These are phyloP conservation scores for Chromis chromis DNA, from an alignment of 2,797 vertebrate species.

Conservation along the genomic window DNA sequence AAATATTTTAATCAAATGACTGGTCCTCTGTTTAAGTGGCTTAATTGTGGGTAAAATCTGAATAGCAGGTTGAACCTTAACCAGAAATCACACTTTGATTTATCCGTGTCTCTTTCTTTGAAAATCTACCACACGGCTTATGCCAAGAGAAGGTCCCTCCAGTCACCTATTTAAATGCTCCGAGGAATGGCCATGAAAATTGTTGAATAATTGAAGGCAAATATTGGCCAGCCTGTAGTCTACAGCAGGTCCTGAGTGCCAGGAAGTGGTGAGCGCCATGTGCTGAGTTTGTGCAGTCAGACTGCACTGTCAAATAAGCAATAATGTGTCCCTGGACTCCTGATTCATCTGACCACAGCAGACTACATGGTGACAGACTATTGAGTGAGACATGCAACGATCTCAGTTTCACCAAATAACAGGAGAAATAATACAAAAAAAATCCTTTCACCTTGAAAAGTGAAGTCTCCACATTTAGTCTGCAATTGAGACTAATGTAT, in stretches of 20 bases:
- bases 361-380: slow-evolving; percentile 87
- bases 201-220: slow-evolving; percentile 86
- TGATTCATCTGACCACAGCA: slow-evolving; percentile 86
- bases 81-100: slow-evolving; percentile 46
- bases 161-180: slow-evolving; percentile 76
- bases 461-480: slow-evolving; percentile 41
- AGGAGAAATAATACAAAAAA: slow-evolving; percentile 63
- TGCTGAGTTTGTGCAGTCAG: slow-evolving; percentile 86
- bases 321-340: slow-evolving; percentile 87
- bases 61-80: slow-evolving; percentile 25
- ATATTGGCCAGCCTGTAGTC: slow-evolving; percentile 83
- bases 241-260: slow-evolving; percentile 81
- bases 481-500: slow-evolving; percentile 73
- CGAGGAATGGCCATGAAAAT: slow-evolving; percentile 82
- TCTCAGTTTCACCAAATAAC: slow-evolving; percentile 75
- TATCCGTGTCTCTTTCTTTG: slow-evolving; percentile 42
- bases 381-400: slow-evolving; percentile 82
- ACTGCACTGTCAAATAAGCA: slow-evolving; percentile 87
- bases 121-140: slow-evolving; percentile 57
- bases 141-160: slow-evolving; percentile 60
- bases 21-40: neutral
- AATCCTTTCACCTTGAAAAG: slow-evolving; percentile 79
- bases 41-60: slow-evolving; percentile 11
- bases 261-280: slow-evolving; percentile 84
- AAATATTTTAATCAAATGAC: slow-evolving; percentile 9